Evolutionary conservation across 2,797 vertebrate genomes (phyloP).

Genomic region (Betta splendens): DNA sequence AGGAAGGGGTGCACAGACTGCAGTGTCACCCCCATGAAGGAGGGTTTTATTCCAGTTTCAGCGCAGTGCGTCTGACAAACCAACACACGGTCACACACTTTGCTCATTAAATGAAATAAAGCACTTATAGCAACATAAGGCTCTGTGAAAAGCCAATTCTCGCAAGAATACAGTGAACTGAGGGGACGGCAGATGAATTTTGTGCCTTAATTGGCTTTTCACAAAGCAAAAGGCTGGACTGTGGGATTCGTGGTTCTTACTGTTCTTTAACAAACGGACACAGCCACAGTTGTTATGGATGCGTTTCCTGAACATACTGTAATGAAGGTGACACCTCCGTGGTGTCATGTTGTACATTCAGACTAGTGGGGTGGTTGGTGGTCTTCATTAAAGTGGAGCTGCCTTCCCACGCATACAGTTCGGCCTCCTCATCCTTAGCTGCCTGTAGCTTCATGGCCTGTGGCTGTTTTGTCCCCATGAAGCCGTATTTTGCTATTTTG

Average conservation of each 20-base stretch:
- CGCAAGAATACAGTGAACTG: slow-evolving; percentile 20
- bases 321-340: not conserved
- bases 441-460: slow-evolving; percentile 12
- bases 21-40: not conserved
- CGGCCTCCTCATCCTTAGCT: slow-evolving; percentile 1
- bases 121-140: slow-evolving; percentile 10
- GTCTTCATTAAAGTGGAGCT: not conserved
- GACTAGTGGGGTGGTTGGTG: not conserved
- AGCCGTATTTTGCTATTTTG: slow-evolving; percentile 25
- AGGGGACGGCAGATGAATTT: slow-evolving; percentile 34
- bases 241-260: slow-evolving; percentile 12
- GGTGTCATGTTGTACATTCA: not conserved
- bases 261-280: slow-evolving; percentile 25
- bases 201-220: slow-evolving; percentile 41
- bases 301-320: not conserved
- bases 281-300: not conserved
- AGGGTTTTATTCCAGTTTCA: not conserved
- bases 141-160: slow-evolving; percentile 35
- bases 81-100: slow-evolving; percentile 3
- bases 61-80: not conserved
- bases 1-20: not conserved
- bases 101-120: slow-evolving; percentile 45
- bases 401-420: not conserved
- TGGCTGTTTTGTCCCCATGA: slow-evolving; percentile 1
- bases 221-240: slow-evolving; percentile 4